Evolutionary conservation across 2,113 vertebrate species (phyloP).

Genomic region (Triplophysa rosa): DNA sequence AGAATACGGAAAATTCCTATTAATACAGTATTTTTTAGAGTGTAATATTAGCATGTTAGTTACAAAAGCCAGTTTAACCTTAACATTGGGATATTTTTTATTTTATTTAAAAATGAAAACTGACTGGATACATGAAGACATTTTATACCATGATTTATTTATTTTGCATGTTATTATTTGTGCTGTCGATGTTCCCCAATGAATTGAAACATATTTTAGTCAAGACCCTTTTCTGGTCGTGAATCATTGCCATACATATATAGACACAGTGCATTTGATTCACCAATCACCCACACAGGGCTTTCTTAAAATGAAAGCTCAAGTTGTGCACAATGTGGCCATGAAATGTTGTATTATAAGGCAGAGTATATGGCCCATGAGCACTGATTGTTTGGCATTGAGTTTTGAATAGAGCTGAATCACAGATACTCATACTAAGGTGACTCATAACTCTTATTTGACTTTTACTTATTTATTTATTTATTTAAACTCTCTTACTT

Average conservation of each 20-base stretch:
- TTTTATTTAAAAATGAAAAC: no score
- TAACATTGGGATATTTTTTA: no score
- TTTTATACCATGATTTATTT: no score
- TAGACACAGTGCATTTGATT: not conserved
- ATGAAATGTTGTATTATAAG: slow-evolving; percentile 28
- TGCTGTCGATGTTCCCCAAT: no score
- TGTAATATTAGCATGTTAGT: no score
- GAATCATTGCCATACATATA: not conserved
- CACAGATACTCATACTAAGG: slow-evolving; percentile 36
- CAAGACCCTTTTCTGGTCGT: not conserved
- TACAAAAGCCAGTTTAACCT: no score
- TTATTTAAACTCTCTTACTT: slow-evolving; percentile 30
- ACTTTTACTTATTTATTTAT: slow-evolving; percentile 33
- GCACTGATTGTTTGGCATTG: slow-evolving; percentile 44
- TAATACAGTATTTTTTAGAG: no score
- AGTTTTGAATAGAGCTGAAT: slow-evolving; percentile 49
- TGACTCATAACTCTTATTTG: slow-evolving; percentile 48
- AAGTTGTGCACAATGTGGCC: slow-evolving; percentile 17
- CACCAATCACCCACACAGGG: slow-evolving; percentile 14
- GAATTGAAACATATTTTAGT: no score
- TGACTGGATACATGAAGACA: no score
- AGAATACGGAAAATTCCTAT: no score
- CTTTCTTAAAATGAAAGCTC: not conserved
- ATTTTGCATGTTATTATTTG: no score
- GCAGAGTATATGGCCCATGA: slow-evolving; percentile 9